Conservation (phyloP, 2,113 vertebrate species). For the Cheirogaleus medius region DNA sequence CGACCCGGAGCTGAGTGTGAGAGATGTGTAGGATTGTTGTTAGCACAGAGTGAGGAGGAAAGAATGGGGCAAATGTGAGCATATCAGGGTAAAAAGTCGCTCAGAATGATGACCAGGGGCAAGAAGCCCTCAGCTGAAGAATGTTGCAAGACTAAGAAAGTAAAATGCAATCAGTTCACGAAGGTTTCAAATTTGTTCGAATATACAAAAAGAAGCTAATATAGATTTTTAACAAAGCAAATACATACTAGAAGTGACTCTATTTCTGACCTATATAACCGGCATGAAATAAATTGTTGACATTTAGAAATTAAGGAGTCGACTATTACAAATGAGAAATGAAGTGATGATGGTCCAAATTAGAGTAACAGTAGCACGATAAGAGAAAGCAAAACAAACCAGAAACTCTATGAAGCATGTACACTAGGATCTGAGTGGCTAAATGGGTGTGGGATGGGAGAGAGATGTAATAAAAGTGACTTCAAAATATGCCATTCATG, state of each 20-base stretch:
- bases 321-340: neutral
- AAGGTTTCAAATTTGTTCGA: neutral
- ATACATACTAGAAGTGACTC: neutral
- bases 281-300: neutral
- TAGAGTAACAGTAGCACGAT: neutral
- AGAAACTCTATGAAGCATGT: neutral
- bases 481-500: neutral
- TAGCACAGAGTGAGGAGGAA: neutral
- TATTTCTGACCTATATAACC: no score
- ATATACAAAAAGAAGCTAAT: neutral
- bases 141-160: neutral
- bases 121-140: neutral
- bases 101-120: neutral
- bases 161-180: neutral
- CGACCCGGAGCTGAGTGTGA: neutral
- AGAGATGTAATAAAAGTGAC: neutral
- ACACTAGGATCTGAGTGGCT: neutral
- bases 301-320: neutral
- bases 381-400: neutral
- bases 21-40: neutral
- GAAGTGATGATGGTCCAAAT: neutral
- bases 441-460: neutral
- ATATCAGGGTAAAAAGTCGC: accelerated
- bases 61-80: neutral
- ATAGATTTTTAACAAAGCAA: neutral